Base-by-base conservation (phyloP, 2,113 vertebrate species). In the Pterocles orientalis region DNA sequence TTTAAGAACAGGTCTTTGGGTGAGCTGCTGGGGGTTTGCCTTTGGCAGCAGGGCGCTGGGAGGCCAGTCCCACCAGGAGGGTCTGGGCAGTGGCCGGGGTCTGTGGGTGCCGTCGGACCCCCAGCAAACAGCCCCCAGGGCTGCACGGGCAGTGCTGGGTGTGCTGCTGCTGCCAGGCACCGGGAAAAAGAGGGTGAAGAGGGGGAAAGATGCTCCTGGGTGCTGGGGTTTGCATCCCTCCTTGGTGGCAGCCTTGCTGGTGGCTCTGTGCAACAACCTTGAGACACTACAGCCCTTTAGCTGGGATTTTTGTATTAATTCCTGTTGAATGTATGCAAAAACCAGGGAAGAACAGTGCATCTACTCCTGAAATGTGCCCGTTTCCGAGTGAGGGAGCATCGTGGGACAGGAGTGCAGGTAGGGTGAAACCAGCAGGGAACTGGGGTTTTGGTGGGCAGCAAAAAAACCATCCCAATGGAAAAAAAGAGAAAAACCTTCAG, bases 281-380 rank as follows among this genome's bases (percentile, higher is more conserved):
- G 33, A 41, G 79, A 45, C 28, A 4, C 14, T 19, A 14, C 17
- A 18, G 14, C 12, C 5, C 41, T 47, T 39, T 1, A 43, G 68
- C 33, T 54, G 39, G 7, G 24, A 2, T 33, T 47, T 54, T 60
- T 26, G 21, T 5, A 1, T 26, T 7, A 13, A 24, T 73, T 81
- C 53, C 51, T 65, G 43, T 51, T 51, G 33, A 33, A 7, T 23
- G 2, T 13, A 5, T 2, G 1, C 2, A 6, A 21, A 65, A 39
- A 34, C 18, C 19, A 21, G 41, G 9, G 61, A 11, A 29, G 31
- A 68, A 5, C n/a, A 50, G 34, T 3, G 17, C 8, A 5, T 4
- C 75, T 43, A 2, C 43, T 45, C 39, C 57, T 54, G 48, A 4
- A 4, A 18, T 1, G 45, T 1, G 10, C 23, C 1, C 0, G 0